These are phyloP conservation scores for Lagria hirta DNA, from an alignment of 2,888 invertebrate genomes.

Conservation along the genomic window DNA sequence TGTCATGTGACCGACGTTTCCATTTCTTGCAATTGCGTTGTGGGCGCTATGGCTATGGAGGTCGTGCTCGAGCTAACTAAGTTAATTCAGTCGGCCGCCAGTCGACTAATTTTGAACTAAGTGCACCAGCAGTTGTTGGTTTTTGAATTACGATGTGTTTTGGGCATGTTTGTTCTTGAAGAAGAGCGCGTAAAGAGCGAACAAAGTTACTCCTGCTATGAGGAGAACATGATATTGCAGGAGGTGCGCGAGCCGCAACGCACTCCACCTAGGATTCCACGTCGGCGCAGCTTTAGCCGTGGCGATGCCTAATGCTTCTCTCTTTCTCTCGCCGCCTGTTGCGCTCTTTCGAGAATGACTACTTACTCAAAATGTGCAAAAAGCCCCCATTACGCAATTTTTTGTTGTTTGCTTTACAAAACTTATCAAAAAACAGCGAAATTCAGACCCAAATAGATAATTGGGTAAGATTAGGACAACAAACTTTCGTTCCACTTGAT, in stretches of 20 bases:
- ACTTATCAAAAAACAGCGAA: too few relatives aligned
- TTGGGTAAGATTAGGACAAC: too few relatives aligned
- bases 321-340: too few relatives aligned
- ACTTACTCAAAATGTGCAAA: too few relatives aligned
- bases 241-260: slow-evolving; percentile 23
- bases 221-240: slow-evolving; percentile 38
- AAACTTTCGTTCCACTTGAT: too few relatives aligned
- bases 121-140: slow-evolving; percentile 16
- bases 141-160: slow-evolving; percentile 20
- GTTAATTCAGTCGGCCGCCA: slow-evolving; percentile 7
- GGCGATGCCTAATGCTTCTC: neutral
- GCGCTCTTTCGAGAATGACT: too few relatives aligned
- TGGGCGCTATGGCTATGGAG: neutral
- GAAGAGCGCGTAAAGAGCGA: slow-evolving; percentile 36
- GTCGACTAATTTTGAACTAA: slow-evolving; percentile 6
- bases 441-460: too few relatives aligned
- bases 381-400: too few relatives aligned
- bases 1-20: slow-evolving; percentile 2
- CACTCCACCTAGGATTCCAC: slow-evolving; percentile 1
- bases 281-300: slow-evolving; percentile 2
- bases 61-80: slow-evolving; percentile 2
- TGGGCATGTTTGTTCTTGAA: slow-evolving; percentile 15
- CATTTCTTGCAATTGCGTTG: neutral
- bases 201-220: slow-evolving; percentile 41
- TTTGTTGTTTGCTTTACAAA: too few relatives aligned